Evolutionary conservation across 2,113 vertebrate genomes (phyloP).

Genomic region (Sterna hirundo): DNA sequence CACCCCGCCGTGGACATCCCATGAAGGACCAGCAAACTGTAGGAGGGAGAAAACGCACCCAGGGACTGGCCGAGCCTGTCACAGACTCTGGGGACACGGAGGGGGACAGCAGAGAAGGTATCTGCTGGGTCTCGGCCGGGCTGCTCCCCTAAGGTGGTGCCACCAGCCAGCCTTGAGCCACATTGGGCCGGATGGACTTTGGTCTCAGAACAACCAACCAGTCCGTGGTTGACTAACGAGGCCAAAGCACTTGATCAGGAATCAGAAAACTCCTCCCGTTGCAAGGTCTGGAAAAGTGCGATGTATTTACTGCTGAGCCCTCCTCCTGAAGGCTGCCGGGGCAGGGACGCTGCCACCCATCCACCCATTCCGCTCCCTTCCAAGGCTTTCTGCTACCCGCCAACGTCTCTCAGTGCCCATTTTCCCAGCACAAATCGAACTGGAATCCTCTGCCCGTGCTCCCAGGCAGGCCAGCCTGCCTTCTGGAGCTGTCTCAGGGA

Average conservation of each 20-base stretch:
- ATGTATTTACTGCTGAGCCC: neutral
- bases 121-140: neutral
- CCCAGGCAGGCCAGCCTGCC: neutral
- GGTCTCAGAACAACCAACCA: neutral
- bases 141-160: neutral
- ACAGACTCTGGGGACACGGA: rapidly evolving
- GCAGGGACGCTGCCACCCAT: neutral
- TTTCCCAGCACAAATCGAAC: neutral
- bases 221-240: neutral
- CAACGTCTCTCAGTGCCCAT: neutral
- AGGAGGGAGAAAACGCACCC: neutral
- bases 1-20: neutral
- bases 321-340: neutral
- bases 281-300: neutral
- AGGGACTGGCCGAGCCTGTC: neutral
- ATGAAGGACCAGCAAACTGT: too few relatives aligned
- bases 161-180: neutral
- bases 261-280: neutral
- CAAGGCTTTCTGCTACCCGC: neutral
- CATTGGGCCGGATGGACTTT: neutral
- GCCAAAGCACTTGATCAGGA: neutral
- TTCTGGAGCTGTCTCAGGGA: neutral
- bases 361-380: neutral
- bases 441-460: neutral
- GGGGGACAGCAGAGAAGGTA: neutral